These are phyloP conservation scores for Pristionchus pacificus DNA, from an alignment of 1,140 invertebrate genomes.

Conservation along the genomic window DNA sequence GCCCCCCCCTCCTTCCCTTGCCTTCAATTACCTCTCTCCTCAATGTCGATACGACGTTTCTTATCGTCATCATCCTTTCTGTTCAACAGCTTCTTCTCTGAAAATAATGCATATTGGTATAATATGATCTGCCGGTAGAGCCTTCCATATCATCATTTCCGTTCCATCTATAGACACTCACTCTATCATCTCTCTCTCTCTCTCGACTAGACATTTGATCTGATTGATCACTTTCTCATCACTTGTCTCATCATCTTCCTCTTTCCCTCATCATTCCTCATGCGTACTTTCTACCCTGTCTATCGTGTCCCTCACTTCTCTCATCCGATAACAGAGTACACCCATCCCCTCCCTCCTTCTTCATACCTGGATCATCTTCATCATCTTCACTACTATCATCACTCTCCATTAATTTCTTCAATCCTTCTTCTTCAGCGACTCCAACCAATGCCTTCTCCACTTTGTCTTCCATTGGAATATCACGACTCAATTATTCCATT, in stretches of 20 bases:
- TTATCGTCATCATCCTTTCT: conserved; percentile 17
- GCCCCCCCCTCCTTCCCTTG: conserved; percentile 26
- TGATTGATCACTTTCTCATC: too few species aligned
- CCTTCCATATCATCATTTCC: too few species aligned
- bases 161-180: too few species aligned
- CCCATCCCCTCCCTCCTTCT: too few species aligned
- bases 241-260: too few species aligned
- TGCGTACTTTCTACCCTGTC: too few species aligned
- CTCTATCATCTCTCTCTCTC: too few species aligned
- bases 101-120: neutral
- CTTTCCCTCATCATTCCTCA: too few species aligned
- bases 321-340: too few species aligned
- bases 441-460: conserved; percentile 51
- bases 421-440: conserved; percentile 48
- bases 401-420: conserved; percentile 40
- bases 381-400: conserved; percentile 34
- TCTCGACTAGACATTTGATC: too few species aligned
- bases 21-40: conserved; percentile 29
- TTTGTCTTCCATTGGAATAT: conserved; percentile 47
- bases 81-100: conserved; percentile 21
- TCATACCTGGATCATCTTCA: conserved; percentile 34
- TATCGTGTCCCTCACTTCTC: too few species aligned
- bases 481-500: conserved; percentile 38
- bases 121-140: neutral
- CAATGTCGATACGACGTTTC: conserved; percentile 30